These are phyloP conservation scores for Pedionomus torquatus DNA, from an alignment of 2,113 vertebrate genomes.

Conservation along the genomic window DNA sequence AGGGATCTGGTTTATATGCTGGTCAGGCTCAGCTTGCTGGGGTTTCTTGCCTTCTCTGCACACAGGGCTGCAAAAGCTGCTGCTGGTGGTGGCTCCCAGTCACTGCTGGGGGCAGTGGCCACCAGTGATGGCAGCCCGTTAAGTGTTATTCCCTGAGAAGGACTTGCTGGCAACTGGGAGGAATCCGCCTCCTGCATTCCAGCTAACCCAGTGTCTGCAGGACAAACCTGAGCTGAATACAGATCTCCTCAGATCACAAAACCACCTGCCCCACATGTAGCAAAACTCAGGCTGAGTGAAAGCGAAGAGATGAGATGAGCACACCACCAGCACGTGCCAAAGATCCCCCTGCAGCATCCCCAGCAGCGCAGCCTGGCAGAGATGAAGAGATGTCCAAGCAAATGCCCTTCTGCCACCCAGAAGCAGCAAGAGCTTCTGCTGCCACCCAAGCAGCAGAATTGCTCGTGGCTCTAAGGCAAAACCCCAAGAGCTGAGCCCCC, in stretches of 20 bases:
- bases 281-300: neutral
- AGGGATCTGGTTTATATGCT: conserved; percentile 7
- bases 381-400: neutral
- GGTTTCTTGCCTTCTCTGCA: neutral
- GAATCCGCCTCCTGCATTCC: neutral
- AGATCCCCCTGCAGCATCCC: neutral
- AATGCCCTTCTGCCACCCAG: neutral
- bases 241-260: neutral
- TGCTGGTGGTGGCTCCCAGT: neutral
- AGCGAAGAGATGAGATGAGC: neutral
- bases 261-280: neutral
- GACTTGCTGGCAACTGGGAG: neutral
- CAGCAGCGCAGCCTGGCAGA: neutral
- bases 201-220: neutral
- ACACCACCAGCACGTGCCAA: neutral
- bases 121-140: neutral
- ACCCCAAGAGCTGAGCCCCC: neutral
- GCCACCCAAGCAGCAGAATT: neutral
- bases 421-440: neutral
- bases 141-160: neutral
- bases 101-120: neutral
- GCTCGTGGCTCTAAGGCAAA: neutral
- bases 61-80: neutral
- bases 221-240: neutral
- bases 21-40: neutral